A percentile compares a stretch with the other conserved stretches of the same genome.
Conservation (phyloP, 1,140 invertebrate genomes). For the Saccostrea glomerata region DNA sequence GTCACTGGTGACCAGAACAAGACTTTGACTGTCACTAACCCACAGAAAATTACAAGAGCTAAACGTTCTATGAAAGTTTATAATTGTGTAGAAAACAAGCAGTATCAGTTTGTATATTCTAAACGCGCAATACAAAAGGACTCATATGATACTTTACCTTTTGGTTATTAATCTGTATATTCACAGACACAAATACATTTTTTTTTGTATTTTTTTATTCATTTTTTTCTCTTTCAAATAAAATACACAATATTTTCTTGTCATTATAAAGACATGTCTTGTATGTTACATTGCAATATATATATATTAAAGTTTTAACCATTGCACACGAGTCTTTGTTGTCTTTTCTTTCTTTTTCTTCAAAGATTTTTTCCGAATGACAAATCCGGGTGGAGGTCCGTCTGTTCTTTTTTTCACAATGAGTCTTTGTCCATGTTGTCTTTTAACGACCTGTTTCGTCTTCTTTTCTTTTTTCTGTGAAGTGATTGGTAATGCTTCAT, state of each 20-base stretch:
- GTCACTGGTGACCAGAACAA: not conserved
- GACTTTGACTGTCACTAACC: not conserved
- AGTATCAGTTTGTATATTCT: conserved; percentile 13
- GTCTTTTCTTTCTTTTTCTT: too few species aligned
- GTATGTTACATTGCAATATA: not conserved
- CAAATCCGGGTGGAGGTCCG: conserved; percentile 19
- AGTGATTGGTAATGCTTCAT: not conserved
- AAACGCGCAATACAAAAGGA: conserved; percentile 32
- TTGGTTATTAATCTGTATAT: conserved; percentile 21
- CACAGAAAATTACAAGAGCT: conserved; percentile 35
- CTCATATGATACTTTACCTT: conserved; percentile 25
- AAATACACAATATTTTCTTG: not conserved
- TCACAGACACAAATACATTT: not conserved
- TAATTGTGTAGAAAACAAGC: conserved; percentile 42
- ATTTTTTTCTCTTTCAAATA: not conserved
- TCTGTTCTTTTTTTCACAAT: not conserved
- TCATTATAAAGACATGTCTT: not conserved
- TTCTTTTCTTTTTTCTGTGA: not conserved
- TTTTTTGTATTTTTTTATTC: not conserved
- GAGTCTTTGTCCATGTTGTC: not conserved
- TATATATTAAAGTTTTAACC: not conserved
- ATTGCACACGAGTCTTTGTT: not conserved
- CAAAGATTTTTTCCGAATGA: too few species aligned
- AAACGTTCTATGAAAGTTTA: conserved; percentile 17
- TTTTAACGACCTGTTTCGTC: too few species aligned